Conservation (phyloP, 2,888 invertebrate genomes). For the Onthophagus sagittarius region DNA sequence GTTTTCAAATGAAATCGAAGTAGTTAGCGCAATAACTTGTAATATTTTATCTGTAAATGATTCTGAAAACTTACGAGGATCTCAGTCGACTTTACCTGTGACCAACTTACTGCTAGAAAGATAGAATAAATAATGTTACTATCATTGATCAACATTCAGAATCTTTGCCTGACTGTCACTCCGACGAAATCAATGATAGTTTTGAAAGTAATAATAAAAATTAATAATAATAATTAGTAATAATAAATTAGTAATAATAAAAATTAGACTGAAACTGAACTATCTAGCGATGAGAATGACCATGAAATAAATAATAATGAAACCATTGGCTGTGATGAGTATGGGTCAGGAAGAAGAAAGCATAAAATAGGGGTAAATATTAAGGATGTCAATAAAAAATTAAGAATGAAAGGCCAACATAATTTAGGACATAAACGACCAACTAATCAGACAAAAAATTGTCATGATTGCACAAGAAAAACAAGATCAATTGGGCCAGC, state of each 20-base stretch:
- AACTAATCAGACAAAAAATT: neutral
- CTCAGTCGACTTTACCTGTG: neutral
- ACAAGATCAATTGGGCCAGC: neutral
- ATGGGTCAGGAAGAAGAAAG: neutral
- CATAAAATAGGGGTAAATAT: neutral
- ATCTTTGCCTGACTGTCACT: neutral
- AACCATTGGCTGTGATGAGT: neutral
- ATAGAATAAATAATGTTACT: neutral
- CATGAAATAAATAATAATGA: neutral
- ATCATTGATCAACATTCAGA: neutral
- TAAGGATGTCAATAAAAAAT: constrained; percentile 1
- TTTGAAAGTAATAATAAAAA: neutral
- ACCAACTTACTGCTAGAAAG: neutral
- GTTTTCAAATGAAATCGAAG: neutral
- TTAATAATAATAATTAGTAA: no score
- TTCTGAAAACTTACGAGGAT: neutral
- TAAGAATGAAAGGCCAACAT: neutral
- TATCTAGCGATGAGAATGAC: neutral
- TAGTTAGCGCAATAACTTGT: neutral
- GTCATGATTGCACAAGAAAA: neutral
- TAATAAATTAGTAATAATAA: no score
- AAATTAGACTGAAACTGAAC: neutral
- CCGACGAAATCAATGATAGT: neutral
- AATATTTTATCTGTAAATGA: neutral
- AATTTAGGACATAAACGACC: neutral